Evolutionary conservation across 2,797 vertebrate genomes (phyloP), one percentile per base, ranked within the genome.

Genomic region (Harpagifer antarcticus): DNA sequence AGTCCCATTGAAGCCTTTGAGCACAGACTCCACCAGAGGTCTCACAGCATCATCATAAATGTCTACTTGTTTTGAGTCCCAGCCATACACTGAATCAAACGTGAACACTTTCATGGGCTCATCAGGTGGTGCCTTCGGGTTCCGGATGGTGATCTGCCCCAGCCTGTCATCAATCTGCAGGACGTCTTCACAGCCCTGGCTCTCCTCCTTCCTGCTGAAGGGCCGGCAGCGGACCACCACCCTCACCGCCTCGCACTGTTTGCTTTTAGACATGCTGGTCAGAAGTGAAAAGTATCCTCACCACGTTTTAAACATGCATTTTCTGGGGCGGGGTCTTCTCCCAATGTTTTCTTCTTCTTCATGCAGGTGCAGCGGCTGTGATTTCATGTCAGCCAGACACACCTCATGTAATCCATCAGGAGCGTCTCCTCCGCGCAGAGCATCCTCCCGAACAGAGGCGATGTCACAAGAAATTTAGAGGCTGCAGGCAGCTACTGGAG

Each of bases 201-300:
- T 89, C 83, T 94, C 95, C 88, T 99, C 98, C 86, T 89, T 96
- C 79, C 95, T 90, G 94, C 85, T 97, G 86, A 97, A 84, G 10
- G 98, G 97, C 72, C 98, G 96, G 93, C 98, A 98, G 72, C 98
- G 95, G 68, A 97, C 97, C 95, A 98, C 98, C 94, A 99, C 98
- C 95, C 94, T 94, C 15, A 99, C 95, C 66, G 97, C 94, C 94
- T 99, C 98, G 78, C 92, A 89, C 17, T 92, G 92, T 88, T 95
- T 96, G 77, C 74, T 78, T 89, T 95, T 95, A 57, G 95, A 95
- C 95, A 95, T 95, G 74, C 78, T 68, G 42, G 27, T 40, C 55
- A 12, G n/a, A 20, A 59, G 52, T 0, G 9, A 74, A 8, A 74
- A 16, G 12, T 44, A 0, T 43, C 58, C 57, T 76, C 75, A 47